These are phyloP conservation scores for Coreoperca whiteheadi DNA, from an alignment of 2,113 vertebrate genomes.

Conservation along the genomic window DNA sequence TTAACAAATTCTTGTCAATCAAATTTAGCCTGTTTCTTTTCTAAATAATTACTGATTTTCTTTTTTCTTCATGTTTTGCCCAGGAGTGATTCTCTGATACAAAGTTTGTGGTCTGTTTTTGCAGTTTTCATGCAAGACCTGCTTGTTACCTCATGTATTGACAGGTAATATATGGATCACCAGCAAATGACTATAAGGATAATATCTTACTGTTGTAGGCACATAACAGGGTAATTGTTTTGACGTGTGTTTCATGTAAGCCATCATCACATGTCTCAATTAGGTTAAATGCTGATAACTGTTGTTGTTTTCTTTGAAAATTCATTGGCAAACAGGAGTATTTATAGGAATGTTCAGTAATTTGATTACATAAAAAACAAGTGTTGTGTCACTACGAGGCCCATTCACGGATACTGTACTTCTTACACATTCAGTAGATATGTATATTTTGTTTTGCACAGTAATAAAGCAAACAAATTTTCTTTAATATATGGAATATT, in stretches of 20 bases:
- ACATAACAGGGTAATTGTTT: constrained; percentile 58
- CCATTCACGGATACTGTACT: constrained; percentile 73
- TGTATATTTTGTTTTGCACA: constrained; percentile 83
- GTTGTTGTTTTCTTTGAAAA: not conserved
- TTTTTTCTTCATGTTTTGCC: constrained; percentile 1
- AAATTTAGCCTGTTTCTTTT: constrained; percentile 50
- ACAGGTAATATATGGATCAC: constrained; percentile 34
- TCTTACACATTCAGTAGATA: constrained; percentile 78
- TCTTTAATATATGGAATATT: constrained; percentile 82
- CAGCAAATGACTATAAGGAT: constrained; percentile 54
- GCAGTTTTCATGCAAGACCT: constrained; percentile 37
- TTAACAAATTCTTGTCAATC: constrained; percentile 73
- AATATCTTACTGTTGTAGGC: constrained; percentile 54
- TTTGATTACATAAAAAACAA: constrained; percentile 37
- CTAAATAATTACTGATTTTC: constrained; percentile 53
- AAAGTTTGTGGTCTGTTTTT: constrained; percentile 47
- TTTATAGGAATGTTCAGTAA: constrained; percentile 59
- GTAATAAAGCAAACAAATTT: constrained; percentile 78
- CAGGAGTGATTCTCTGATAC: constrained; percentile 35
- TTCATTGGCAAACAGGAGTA: constrained; percentile 35
- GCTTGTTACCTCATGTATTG: constrained; percentile 56
- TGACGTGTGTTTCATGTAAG: constrained; percentile 39
- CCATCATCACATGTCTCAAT: constrained; percentile 28
- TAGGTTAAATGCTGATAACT: constrained; percentile 17
- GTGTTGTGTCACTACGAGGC: constrained; percentile 58